Conservation (phyloP, 2,888 invertebrate species). For the Andrena trimmerana region DNA sequence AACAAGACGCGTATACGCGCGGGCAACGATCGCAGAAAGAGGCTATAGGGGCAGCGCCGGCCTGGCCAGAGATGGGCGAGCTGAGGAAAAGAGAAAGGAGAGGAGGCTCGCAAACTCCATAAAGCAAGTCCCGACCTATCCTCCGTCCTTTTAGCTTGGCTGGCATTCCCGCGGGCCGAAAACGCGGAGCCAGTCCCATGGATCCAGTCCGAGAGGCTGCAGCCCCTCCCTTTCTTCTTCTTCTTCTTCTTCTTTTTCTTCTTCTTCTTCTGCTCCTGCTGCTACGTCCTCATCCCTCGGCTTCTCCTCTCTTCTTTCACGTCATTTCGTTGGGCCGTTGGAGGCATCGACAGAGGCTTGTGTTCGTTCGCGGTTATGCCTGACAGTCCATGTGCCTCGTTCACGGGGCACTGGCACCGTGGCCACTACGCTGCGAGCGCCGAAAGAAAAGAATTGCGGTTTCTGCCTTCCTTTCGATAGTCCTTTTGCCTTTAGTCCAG, state of each 20-base stretch:
- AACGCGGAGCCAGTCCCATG: slow-evolving; percentile 74
- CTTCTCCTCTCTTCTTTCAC: slow-evolving; percentile 32
- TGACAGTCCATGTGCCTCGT: slow-evolving; percentile 50
- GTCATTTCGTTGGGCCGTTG: slow-evolving; percentile 54
- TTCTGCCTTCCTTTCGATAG: slow-evolving; percentile 50
- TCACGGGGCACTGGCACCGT: slow-evolving; percentile 66
- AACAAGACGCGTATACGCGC: slow-evolving; percentile 66
- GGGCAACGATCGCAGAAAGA: slow-evolving; percentile 65
- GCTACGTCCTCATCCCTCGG: slow-evolving; percentile 7
- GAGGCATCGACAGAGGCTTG: slow-evolving; percentile 29
- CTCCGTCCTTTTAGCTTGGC: slow-evolving; percentile 70
- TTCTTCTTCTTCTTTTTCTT: slow-evolving; percentile 31
- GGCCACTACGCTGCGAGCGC: slow-evolving; percentile 46
- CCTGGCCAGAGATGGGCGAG: slow-evolving; percentile 16
- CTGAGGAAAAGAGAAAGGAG: slow-evolving; percentile 20
- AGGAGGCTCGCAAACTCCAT: slow-evolving; percentile 54
- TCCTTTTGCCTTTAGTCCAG: slow-evolving; percentile 31
- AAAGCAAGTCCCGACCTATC: slow-evolving; percentile 81
- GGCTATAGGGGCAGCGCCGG: slow-evolving; percentile 24
- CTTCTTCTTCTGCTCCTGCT: slow-evolving; percentile 23
- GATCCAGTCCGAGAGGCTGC: slow-evolving; percentile 67
- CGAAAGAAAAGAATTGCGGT: slow-evolving; percentile 68
- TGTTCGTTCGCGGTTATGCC: slow-evolving; percentile 52
- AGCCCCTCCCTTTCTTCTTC: slow-evolving; percentile 41
- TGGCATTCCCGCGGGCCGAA: slow-evolving; percentile 82